Base-by-base conservation (phyloP, 2,888 invertebrate species). In the Tillus elongatus region DNA sequence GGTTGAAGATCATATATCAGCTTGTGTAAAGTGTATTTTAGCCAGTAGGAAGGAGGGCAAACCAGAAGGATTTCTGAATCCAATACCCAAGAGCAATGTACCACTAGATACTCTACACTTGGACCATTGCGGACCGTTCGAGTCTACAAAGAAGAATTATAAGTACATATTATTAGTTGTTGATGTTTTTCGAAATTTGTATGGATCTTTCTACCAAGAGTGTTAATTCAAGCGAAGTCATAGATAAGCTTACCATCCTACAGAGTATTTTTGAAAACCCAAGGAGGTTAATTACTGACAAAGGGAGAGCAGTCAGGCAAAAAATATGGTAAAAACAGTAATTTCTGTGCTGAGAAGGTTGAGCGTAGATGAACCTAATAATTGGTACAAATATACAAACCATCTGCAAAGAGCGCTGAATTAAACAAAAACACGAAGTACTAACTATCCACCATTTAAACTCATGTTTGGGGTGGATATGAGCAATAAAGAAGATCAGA, bases 251-350 rank as follows among this genome's bases (percentile, higher is more conserved):
- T 4, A 27, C 33, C 14, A 40, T 19, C 4, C 52, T 50, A 27
- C 54, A 57, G 30, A 42, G 44, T n/a, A 46, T 34, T 3, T 66
- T 64, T 51, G 64, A 61, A 6, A 59, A 59, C 40, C 61, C 63
- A 4, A 36, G 13, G 4, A 46, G 51, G 19, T 53, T 61, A 3
- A 53, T 63, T 3, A 53, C 57, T 0, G 61, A 64, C 37, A 43
- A 49, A 40, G 60, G 60, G 2, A 43, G 57, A 2, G 61, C 65
- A 2, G 65, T 57, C 37, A 59, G 56, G 56, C 56, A 1, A 56
- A 60, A 30, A 37, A 57, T n/a, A 41, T 58, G 2, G 48, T 57
- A 35, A 38, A 49, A 9, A 48, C 47, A 2, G 38, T 36, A 3
- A 54, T 58, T 30, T 47, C 57, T 0, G 40, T 58, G n/a, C 24